These are phyloP conservation scores for Melozone crissalis DNA, from an alignment of 2,113 vertebrate species.

Conservation along the genomic window DNA sequence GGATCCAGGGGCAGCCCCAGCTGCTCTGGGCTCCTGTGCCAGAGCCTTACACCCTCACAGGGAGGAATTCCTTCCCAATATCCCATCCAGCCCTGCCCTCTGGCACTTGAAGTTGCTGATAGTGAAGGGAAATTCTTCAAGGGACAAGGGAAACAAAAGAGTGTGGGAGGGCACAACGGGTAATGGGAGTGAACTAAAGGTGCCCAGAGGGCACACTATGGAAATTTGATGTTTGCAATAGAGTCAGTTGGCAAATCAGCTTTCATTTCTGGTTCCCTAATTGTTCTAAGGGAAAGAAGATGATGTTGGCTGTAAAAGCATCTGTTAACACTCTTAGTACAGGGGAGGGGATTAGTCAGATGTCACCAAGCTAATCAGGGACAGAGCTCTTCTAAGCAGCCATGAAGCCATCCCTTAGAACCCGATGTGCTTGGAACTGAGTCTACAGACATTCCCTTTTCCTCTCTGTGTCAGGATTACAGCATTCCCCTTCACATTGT, in stretches of 20 bases:
- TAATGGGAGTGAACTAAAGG: background rate
- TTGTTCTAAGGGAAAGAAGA: background rate
- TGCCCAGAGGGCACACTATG: background rate
- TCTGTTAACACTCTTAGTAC: background rate
- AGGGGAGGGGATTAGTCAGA: background rate
- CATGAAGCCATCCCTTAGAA: background rate
- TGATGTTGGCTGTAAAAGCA: background rate
- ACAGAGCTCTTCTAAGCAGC: background rate
- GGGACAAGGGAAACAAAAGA: background rate
- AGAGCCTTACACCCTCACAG: no score
- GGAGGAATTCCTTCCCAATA: no score
- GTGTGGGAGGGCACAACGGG: background rate
- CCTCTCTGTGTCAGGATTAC: background rate
- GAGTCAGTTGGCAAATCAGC: background rate
- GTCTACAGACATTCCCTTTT: background rate
- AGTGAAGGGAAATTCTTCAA: background rate
- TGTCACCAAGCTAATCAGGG: background rate
- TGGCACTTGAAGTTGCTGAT: background rate
- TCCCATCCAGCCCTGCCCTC: background rate
- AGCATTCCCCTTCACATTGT: background rate
- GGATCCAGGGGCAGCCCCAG: no score
- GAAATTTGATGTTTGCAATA: background rate
- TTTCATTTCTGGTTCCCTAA: background rate
- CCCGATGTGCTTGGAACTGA: background rate
- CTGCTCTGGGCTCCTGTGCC: no score